Base-by-base conservation (phyloP, 2,113 vertebrate genomes). In the Oreotrochilus melanogaster region DNA sequence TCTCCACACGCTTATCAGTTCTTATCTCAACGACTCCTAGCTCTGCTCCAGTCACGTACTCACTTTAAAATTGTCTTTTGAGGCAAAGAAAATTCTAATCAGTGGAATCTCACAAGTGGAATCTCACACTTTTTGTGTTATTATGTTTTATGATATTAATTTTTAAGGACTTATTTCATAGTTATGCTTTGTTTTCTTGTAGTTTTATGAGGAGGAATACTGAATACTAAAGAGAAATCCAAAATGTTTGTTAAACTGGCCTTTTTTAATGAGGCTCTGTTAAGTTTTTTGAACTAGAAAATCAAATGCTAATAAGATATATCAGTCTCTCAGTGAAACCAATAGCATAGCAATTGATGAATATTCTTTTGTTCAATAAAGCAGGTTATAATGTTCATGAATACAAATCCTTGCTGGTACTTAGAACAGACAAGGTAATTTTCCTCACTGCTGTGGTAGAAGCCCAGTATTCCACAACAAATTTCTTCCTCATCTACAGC, bases 281-380 rank as follows among this genome's bases (percentile, higher is more conserved):
- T 94, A 90, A 90, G 33, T 73, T 95, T 97, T 96, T 88, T 95
- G 71, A 30, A 35, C 14, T 54, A 47, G 45, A 70, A 78, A 94
- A 69, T 61, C 21, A 83, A 76, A 92, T 82, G 48, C 74, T 96
- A 67, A 27, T 96, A 95, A 96, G 97, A 96, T 66, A 80, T 61
- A 92, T 54, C 61, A 87, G 71, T 45, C 67, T 92, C 80, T 91
- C 66, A 89, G 74, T 88, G 81, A 95, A 97, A 79, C n/a, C 83
- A 91, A 95, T 96, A 97, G 95, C 89, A 83, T 10, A 30, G 25
- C 93, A 95, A 97, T 93, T 97, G 86, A 95, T 81, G 62, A 91
- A 97, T 35, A 23, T 92, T 25, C 58, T 31, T 71, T 86, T 79
- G 84, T 67, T 95, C 83, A 89, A 67, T 94, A 97, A 96, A 96